Conservation (phyloP, 2,113 vertebrate genomes). For the Ondatra zibethicus region DNA sequence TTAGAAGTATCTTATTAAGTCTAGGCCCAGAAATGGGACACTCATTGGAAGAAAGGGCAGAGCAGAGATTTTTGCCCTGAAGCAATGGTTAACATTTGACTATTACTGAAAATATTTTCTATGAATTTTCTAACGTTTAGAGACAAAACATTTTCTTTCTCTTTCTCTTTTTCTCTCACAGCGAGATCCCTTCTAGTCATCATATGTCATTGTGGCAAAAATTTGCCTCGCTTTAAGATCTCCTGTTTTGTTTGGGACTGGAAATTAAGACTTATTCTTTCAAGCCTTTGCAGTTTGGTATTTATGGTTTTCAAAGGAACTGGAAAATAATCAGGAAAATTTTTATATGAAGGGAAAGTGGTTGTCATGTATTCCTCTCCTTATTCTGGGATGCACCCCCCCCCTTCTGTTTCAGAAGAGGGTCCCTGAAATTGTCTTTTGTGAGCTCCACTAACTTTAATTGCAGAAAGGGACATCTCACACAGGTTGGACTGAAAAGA, state of each 20-base stretch:
- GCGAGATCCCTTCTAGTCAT: neutral
- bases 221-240: neutral
- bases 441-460: neutral
- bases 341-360: neutral
- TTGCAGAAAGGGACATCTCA: neutral
- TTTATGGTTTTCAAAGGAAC: conserved; percentile 21
- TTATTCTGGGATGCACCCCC: neutral
- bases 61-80: neutral
- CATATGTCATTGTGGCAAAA: neutral
- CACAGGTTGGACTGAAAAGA: neutral
- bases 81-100: neutral
- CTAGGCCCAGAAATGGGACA: neutral
- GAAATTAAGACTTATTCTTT: neutral
- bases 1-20: neutral
- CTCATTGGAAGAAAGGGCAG: neutral
- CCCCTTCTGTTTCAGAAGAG: neutral
- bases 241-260: neutral
- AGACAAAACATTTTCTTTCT: neutral
- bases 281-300: neutral
- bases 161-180: neutral
- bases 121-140: neutral
- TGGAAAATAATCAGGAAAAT: neutral
- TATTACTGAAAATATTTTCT: neutral
- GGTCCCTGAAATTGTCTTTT: neutral
- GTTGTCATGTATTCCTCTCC: neutral